A percentile compares a stretch with the other conserved stretches of the same genome.
Conservation (phyloP, 2,888 invertebrate species). For the Polia nebulosa region DNA sequence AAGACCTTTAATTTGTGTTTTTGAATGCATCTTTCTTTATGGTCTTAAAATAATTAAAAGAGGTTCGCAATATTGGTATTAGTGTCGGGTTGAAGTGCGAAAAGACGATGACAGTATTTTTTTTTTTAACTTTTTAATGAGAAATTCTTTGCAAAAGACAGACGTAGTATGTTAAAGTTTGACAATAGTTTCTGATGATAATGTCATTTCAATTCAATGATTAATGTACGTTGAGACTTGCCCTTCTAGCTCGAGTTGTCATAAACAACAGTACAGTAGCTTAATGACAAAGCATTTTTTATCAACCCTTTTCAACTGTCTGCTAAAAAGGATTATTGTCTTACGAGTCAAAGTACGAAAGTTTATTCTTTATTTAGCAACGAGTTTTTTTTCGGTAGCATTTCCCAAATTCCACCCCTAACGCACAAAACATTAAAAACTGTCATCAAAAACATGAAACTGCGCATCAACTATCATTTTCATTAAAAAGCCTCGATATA, state of each 20-base stretch:
- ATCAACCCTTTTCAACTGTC: constrained; percentile 21
- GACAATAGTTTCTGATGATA: not conserved
- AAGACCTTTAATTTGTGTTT: constrained; percentile 59
- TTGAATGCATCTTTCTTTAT: constrained; percentile 41
- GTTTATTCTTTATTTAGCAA: not conserved
- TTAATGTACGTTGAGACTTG: not conserved
- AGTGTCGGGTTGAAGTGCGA: constrained; percentile 12
- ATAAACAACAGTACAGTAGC: constrained; percentile 4
- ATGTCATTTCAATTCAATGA: not conserved
- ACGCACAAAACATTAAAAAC: constrained; percentile 38
- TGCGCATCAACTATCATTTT: constrained; percentile 73
- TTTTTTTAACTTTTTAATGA: too few relatives aligned
- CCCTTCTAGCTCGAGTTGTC: constrained; percentile 1
- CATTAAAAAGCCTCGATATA: constrained; percentile 73
- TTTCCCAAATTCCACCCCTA: not conserved
- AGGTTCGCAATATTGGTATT: not conserved
- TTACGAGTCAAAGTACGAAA: constrained; percentile 16
- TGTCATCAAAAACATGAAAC: constrained; percentile 63
- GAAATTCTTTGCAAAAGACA: not conserved
- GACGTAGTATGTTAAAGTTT: not conserved
- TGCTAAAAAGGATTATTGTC: constrained; percentile 33
- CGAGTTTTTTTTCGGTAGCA: not conserved
- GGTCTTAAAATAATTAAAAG: constrained; percentile 31
- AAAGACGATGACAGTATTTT: not conserved
- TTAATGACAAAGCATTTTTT: constrained; percentile 32